These are phyloP conservation scores for Heliopora coerulea DNA, from an alignment of 92 coral and sea anemone genomes.

Conservation along the genomic window DNA sequence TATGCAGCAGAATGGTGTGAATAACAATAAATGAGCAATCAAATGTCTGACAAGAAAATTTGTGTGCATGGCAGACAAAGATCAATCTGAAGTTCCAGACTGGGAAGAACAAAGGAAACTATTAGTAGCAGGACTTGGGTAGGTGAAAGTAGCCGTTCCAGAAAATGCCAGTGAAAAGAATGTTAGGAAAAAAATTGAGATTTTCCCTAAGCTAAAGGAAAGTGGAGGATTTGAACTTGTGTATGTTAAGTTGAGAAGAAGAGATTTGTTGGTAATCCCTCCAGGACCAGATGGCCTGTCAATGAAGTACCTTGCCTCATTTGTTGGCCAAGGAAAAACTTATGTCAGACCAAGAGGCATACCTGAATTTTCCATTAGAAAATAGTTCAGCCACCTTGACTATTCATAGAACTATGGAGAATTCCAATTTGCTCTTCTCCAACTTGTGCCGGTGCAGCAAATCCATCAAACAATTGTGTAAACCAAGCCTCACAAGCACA, in stretches of 20 bases:
- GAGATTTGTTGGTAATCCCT: constrained; percentile 52
- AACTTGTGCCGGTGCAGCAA: no score
- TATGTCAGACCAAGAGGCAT: constrained; percentile 53
- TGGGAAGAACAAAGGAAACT: constrained; percentile 52
- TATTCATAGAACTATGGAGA: no score
- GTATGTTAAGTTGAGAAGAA: constrained; percentile 53
- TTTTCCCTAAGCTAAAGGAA: constrained; percentile 50
- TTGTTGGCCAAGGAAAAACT: constrained; percentile 59
- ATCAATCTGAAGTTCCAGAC: constrained; percentile 51
- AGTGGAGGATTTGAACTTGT: constrained; percentile 61
- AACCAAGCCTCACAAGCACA: constrained; percentile 12
- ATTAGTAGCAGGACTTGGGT: constrained; percentile 54
- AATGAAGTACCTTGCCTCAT: constrained; percentile 57
- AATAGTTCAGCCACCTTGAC: no score
- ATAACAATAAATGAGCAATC: constrained; percentile 11
- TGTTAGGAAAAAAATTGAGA: no score
- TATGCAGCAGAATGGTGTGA: not conserved
- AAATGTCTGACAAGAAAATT: constrained; percentile 47
- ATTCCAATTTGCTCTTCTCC: no score
- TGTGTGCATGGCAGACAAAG: constrained; percentile 57
- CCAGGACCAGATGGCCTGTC: constrained; percentile 62
- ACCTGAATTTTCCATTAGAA: no score
- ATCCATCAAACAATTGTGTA: no score
- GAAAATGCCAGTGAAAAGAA: constrained; percentile 48
- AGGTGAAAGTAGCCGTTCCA: constrained; percentile 47